A percentile compares a stretch with the other conserved stretches of the same genome.
Conservation (phyloP, 1,140 invertebrate genomes). For the Calosoma granatense region DNA sequence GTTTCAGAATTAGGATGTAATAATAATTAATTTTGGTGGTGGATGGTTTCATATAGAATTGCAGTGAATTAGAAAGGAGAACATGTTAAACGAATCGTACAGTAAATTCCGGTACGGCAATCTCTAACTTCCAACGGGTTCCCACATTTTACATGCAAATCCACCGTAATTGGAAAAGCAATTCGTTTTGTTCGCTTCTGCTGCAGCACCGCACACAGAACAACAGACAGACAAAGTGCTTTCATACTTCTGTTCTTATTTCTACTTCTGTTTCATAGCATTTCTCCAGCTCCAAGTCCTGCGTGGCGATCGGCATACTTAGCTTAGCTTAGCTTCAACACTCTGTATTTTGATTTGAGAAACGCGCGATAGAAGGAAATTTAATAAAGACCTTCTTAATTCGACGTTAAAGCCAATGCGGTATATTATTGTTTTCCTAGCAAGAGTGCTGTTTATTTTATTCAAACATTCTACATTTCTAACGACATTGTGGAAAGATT, state of each 20-base stretch:
- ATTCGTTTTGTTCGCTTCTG: slow-evolving; percentile 3
- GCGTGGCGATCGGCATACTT: not conserved
- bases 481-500: no score
- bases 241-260: no score
- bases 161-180: slow-evolving; percentile 7
- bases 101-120: slow-evolving; percentile 3
- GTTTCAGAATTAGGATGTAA: no score
- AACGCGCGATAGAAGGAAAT: not conserved
- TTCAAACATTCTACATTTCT: no score
- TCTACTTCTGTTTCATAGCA: no score
- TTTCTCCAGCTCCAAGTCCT: no score
- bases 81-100: slow-evolving; percentile 4
- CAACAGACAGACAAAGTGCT: no score
- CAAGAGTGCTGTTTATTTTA: no score
- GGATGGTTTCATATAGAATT: not conserved
- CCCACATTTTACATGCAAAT: slow-evolving; percentile 4
- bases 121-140: not conserved
- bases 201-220: not conserved
- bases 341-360: not conserved
- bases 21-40: not conserved
- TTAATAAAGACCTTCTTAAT: not conserved
- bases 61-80: not conserved
- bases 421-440: no score
- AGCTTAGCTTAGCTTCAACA: not conserved
- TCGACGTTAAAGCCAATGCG: no score